Evolutionary conservation across 2,797 vertebrate genomes (phyloP).

Genomic region (Geotria australis): DNA sequence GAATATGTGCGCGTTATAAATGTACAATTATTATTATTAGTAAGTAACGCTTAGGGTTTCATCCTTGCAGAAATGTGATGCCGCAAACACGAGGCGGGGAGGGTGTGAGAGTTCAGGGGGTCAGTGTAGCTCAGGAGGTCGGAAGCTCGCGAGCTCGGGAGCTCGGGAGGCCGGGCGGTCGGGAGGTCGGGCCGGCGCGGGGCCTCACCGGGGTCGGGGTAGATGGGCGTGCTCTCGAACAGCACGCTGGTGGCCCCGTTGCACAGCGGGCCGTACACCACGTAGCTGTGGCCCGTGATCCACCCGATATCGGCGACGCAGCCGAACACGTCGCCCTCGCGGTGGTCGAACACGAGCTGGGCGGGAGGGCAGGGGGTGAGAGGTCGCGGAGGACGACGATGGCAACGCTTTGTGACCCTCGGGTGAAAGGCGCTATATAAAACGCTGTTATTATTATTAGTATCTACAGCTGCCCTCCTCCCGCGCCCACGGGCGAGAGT

Average conservation of each 20-base stretch:
- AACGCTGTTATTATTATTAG: too few relatives aligned
- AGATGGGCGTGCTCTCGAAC: conserved; percentile 76
- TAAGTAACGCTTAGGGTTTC: too few relatives aligned
- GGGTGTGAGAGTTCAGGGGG: too few relatives aligned
- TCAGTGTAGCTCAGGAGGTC: neutral
- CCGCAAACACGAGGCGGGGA: too few relatives aligned
- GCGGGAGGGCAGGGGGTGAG: conserved; percentile 1
- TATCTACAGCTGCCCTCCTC: too few relatives aligned
- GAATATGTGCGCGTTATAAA: too few relatives aligned
- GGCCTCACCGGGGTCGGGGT: conserved; percentile 62
- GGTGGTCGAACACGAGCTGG: conserved; percentile 64
- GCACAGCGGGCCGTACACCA: conserved; percentile 63
- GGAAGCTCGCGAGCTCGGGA: neutral
- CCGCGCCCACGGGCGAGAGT: too few relatives aligned
- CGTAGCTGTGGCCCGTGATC: conserved; percentile 86
- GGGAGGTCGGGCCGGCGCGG: neutral
- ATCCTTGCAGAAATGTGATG: too few relatives aligned
- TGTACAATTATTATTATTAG: too few relatives aligned
- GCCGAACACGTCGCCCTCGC: conserved; percentile 48
- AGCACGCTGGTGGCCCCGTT: conserved; percentile 66
- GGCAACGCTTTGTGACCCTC: too few relatives aligned
- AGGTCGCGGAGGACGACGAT: too few relatives aligned
- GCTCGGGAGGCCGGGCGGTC: neutral
- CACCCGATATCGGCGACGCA: conserved; percentile 84
- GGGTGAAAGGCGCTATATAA: too few relatives aligned